A percentile compares a stretch with the other conserved stretches of the same genome.
Evolutionary conservation across 2,888 invertebrate genomes (phyloP).

Genomic region (Ornithoptera alexandrae): DNA sequence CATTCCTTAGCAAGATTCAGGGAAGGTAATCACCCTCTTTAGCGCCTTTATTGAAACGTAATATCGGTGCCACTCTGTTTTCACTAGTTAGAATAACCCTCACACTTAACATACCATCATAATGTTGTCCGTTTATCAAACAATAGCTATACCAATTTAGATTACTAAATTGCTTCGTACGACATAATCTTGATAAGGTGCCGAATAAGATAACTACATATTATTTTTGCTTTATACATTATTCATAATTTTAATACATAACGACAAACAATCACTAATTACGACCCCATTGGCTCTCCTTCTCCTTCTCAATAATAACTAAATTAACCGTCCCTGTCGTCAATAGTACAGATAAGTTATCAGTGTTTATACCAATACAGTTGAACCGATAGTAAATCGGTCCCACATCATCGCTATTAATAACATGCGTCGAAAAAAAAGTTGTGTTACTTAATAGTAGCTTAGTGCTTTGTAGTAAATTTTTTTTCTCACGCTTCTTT

Average conservation of each 20-base stretch:
- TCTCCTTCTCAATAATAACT: constrained; percentile 1
- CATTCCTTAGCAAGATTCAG: too few relatives aligned
- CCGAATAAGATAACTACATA: not conserved
- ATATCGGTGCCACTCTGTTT: too few relatives aligned
- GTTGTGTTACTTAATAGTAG: not conserved
- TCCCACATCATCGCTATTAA: constrained; percentile 21
- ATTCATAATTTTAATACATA: constrained; percentile 13
- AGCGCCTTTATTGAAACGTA: too few relatives aligned
- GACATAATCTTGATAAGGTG: not conserved
- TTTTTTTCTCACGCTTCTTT: constrained; percentile 3
- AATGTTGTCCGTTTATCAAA: not conserved
- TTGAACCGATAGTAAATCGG: constrained; percentile 21
- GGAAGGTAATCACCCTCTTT: too few relatives aligned
- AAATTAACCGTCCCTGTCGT: constrained; percentile 16
- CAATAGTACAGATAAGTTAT: constrained; percentile 25
- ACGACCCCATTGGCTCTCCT: constrained; percentile 3
- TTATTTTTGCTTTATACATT: not conserved
- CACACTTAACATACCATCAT: too few relatives aligned
- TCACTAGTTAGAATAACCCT: too few relatives aligned
- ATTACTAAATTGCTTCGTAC: not conserved
- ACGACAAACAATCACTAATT: constrained; percentile 19
- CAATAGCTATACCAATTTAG: not conserved
- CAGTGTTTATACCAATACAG: constrained; percentile 17
- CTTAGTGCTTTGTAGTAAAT: not conserved
- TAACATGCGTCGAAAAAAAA: constrained; percentile 6